These are phyloP conservation scores for Rotaria socialis DNA, from an alignment of 2,888 invertebrate genomes.

Conservation along the genomic window DNA sequence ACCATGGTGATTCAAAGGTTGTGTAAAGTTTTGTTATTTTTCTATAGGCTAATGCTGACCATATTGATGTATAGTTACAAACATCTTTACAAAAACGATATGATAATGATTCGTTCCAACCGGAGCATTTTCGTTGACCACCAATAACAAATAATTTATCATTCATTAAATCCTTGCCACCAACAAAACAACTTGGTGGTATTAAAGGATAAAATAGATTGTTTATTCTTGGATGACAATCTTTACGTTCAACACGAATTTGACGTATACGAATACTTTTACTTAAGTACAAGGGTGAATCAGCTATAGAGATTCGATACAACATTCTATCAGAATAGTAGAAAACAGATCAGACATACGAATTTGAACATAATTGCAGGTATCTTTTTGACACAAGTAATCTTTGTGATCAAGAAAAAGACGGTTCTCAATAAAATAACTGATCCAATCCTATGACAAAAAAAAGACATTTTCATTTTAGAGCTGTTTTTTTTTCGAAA, in stretches of 20 bases:
- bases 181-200: neutral
- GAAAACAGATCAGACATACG: neutral
- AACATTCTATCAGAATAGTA: neutral
- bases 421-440: conserved; percentile 4
- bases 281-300: conserved; percentile 11
- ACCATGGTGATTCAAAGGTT: conserved; percentile 10
- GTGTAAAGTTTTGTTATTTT: neutral
- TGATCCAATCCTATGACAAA: neutral
- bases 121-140: neutral
- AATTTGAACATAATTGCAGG: neutral
- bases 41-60: neutral
- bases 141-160: neutral
- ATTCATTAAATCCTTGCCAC: neutral
- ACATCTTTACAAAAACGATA: neutral
- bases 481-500: neutral
- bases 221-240: neutral
- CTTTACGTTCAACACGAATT: conserved; percentile 15
- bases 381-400: conserved; percentile 6
- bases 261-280: conserved; percentile 19
- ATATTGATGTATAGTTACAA: conserved; percentile 2
- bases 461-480: neutral
- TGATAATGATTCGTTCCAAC: neutral
- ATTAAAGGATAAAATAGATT: neutral
- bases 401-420: conserved; percentile 11
- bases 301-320: neutral